Percentiles rank a stretch among this genome's conserved stretches.
These are phyloP conservation scores for Drosophila albomicans DNA, from an alignment of 1,140 invertebrate species.

Conservation along the genomic window DNA sequence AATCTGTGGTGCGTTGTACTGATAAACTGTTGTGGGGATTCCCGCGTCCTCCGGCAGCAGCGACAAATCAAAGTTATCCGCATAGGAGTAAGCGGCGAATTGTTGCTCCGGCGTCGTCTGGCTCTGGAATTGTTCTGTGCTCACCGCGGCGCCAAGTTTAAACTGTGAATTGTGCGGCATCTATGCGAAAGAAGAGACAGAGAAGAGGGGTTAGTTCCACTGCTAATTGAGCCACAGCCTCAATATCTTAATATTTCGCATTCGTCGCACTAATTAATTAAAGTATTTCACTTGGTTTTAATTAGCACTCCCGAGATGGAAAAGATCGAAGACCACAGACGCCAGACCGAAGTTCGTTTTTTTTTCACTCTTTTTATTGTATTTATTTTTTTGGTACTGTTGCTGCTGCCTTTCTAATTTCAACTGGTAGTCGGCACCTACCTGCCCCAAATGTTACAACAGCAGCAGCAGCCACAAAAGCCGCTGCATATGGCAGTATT, in stretches of 20 bases:
- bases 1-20: conserved; percentile 80
- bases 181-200: conserved; percentile 86
- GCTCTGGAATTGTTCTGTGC: conserved; percentile 56
- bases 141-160: conserved; percentile 85
- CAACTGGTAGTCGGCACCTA: conserved; percentile 49
- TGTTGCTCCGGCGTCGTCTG: conserved; percentile 86
- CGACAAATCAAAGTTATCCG: conserved; percentile 90
- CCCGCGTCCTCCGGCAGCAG: conserved; percentile 87
- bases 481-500: conserved; percentile 54
- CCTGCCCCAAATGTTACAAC: conserved; percentile 53
- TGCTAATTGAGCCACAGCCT: conserved; percentile 51
- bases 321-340: not conserved
- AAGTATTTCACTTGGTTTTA: conserved; percentile 22
- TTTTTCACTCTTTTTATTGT: not conserved
- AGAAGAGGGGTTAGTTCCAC: conserved; percentile 1
- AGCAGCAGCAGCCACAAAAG: conserved; percentile 35
- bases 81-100: conserved; percentile 88
- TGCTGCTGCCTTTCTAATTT: conserved; percentile 71
- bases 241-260: conserved; percentile 16
- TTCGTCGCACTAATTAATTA: conserved; percentile 39
- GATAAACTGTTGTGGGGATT: conserved; percentile 79
- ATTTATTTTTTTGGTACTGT: conserved; percentile 17
- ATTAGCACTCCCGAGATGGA: conserved; percentile 38
- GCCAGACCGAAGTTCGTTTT: conserved; percentile 21
- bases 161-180: conserved; percentile 94